A percentile compares a stretch with the other conserved stretches of the same genome.
These are phyloP conservation scores for Takifugu ocellatus DNA, from an alignment of 2,797 vertebrate genomes.

Conservation along the genomic window DNA sequence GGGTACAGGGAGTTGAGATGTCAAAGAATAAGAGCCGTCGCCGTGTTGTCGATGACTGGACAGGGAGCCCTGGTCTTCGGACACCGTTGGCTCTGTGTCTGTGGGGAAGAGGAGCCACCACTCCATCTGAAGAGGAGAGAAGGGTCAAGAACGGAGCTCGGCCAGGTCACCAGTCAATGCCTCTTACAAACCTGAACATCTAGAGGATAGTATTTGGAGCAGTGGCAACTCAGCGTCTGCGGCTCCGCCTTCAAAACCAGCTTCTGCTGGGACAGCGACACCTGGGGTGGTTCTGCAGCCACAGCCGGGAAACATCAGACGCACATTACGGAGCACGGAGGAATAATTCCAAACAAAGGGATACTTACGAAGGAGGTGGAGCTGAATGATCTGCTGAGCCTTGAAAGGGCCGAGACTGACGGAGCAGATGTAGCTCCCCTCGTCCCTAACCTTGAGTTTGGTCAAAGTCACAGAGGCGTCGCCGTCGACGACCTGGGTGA, in stretches of 20 bases:
- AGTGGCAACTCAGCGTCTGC: conserved; percentile 73
- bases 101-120: conserved; percentile 70
- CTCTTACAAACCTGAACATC: conserved; percentile 66
- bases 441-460: conserved; percentile 71
- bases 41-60: conserved; percentile 79
- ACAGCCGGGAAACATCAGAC: neutral
- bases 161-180: neutral
- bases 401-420: conserved; percentile 65
- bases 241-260: conserved; percentile 50
- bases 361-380: conserved; percentile 75
- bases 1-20: conserved; percentile 70
- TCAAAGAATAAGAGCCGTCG: conserved; percentile 77
- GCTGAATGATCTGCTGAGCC: conserved; percentile 78
- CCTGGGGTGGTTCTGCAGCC: conserved; percentile 64
- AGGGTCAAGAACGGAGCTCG: too few relatives aligned
- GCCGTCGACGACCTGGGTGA: conserved; percentile 54
- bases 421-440: conserved; percentile 82
- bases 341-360: too few relatives aligned
- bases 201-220: conserved; percentile 83
- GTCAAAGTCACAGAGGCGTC: conserved; percentile 74
- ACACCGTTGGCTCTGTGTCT: conserved; percentile 49
- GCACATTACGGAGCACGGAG: neutral
- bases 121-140: conserved; percentile 66
- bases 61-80: conserved; percentile 60
- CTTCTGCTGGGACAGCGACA: conserved; percentile 68